phyloP scores from a whole-genome alignment of 2,113 vertebrate genomes.

The Ochotona curzoniae region DNA sequence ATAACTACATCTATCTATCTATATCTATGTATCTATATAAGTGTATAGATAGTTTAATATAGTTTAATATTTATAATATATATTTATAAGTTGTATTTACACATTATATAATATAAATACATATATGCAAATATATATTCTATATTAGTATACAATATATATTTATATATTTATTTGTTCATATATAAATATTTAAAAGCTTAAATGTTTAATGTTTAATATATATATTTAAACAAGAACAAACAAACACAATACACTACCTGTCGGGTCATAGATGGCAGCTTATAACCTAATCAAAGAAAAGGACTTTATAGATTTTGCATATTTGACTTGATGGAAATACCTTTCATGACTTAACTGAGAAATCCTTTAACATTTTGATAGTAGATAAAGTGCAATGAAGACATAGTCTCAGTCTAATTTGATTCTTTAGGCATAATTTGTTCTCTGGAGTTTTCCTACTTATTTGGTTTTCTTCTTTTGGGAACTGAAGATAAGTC shows the following conservation, averaged over 20 bases:
- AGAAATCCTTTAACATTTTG: constrained; percentile 53
- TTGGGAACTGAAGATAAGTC: not conserved
- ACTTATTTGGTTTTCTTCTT: no score
- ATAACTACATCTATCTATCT: constrained; percentile 32
- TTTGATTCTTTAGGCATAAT: constrained; percentile 37
- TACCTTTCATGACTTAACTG: constrained; percentile 43
- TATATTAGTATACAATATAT: no score
- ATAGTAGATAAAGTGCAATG: constrained; percentile 39
- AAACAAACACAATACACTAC: constrained; percentile 27
- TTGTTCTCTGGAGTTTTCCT: constrained; percentile 16
- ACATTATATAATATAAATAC: no score
- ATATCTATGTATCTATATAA: constrained; percentile 36
- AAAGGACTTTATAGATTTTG: constrained; percentile 44
- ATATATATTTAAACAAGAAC: constrained; percentile 39
- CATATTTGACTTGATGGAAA: constrained; percentile 32
- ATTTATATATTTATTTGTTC: no score
- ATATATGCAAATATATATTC: no score
- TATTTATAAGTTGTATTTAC: no score
- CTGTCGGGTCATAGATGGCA: constrained; percentile 41
- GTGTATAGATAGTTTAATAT: no score
- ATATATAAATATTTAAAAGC: no score
- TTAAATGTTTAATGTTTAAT: no score
- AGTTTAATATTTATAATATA: no score
- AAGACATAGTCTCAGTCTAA: constrained; percentile 4
- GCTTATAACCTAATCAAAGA: constrained; percentile 53